Base-by-base conservation (phyloP, 2,888 invertebrate species). In the Coleophora flavipennella region DNA sequence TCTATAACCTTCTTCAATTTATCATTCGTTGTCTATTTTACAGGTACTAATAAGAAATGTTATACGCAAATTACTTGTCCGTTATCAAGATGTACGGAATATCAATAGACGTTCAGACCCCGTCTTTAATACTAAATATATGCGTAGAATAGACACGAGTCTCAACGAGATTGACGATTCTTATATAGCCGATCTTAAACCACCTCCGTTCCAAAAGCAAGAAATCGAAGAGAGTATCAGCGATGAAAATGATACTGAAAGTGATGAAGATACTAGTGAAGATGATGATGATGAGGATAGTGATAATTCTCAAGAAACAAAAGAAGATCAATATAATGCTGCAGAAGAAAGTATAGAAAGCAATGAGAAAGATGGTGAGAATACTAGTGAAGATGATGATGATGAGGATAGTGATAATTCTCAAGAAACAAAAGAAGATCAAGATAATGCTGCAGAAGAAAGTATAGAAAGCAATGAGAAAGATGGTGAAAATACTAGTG, bases 111-210 rank as follows among this genome's bases (percentile, higher is more conserved):
- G 20, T 20, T 6, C 20, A 20, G 20, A 20, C 20, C 6, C 3
- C 6, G 20, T 20, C 3, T 20, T 6, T 20, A 6, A 20, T 20
- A 20, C 20, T 20, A 32, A 34, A 34, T 12, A 49, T 35, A 53
- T 39, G 41, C 57, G 62, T 29, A 66, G 76, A n/a, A 47, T 62
- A 44, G 67, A 61, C 36, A 41, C 56, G 1, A 43, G 43, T 9
- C 59, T 68, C 31, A 76, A 78, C 37, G 58, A 67, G 29, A 68
- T 77, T 31, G 62, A 72, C 12, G 62, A 67, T 20, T 20, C 20
- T 20, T 20, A 20, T 3, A 67, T 71, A 42, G 51, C 62, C 27
- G 48, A 53, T 13, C 41, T 67, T 12, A 74, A 67, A 39, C 65
- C 59, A 25, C 56, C 69, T 1, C 54, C 63, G 7, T 60, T 69